These are phyloP conservation scores for Trinorchestia longiramus DNA, from an alignment of 1,140 invertebrate genomes.

Conservation along the genomic window DNA sequence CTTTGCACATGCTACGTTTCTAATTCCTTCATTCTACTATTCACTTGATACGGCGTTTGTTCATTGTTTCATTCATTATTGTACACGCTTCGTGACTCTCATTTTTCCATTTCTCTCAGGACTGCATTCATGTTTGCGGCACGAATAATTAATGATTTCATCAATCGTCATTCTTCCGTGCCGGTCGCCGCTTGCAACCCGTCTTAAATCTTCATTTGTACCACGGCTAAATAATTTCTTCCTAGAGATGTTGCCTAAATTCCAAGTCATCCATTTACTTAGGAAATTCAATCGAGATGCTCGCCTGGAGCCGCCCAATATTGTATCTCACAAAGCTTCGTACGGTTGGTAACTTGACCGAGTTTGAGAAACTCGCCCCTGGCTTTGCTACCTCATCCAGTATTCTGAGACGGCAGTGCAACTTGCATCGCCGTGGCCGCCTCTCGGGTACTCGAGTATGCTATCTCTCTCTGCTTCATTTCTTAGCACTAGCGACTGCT, in stretches of 20 bases:
- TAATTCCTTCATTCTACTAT: too few species aligned
- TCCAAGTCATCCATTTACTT: slow-evolving; percentile 8
- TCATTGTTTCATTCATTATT: too few species aligned
- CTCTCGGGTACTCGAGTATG: not conserved
- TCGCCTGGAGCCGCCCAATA: not conserved
- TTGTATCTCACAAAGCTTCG: not conserved
- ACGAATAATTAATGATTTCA: not conserved
- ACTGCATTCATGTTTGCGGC: not conserved
- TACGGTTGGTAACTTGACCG: not conserved
- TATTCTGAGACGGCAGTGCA: not conserved
- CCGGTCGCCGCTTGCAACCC: not conserved
- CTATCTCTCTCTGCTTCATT: not conserved
- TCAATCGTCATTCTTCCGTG: too few species aligned
- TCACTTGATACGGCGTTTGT: too few species aligned
- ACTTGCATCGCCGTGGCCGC: not conserved
- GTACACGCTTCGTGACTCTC: not conserved
- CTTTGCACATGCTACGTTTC: too few species aligned
- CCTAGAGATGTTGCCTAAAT: not conserved
- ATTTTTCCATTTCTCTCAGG: not conserved
- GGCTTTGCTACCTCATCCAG: not conserved
- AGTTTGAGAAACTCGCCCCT: not conserved
- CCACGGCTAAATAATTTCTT: not conserved
- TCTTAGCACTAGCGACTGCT: not conserved
- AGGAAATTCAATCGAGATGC: not conserved
- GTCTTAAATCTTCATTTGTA: not conserved